Evolutionary conservation across 2,797 vertebrate species (phyloP).

Genomic region (Phrynocephalus guinanensis): DNA sequence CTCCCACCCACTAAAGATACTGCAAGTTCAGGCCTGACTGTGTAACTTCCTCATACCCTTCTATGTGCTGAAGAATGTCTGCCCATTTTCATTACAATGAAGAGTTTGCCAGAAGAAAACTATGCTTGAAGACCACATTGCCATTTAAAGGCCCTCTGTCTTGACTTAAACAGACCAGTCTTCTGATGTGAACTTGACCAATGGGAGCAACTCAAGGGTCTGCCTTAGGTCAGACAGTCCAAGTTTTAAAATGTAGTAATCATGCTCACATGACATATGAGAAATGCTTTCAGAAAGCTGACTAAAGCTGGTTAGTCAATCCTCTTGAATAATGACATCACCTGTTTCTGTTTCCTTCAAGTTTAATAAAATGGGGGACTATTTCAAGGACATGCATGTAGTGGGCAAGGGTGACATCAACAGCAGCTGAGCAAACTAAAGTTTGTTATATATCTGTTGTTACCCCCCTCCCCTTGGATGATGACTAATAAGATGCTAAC

Average conservation of each 20-base stretch:
- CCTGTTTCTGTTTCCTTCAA: slow-evolving; percentile 76
- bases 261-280: slow-evolving; percentile 75
- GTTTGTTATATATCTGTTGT: slow-evolving; percentile 66
- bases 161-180: slow-evolving; percentile 65
- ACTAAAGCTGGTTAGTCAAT: slow-evolving; percentile 76
- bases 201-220: slow-evolving; percentile 42
- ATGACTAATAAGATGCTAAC: slow-evolving; percentile 79
- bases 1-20: neutral
- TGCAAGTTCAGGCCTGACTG: slow-evolving; percentile 27
- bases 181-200: slow-evolving; percentile 66
- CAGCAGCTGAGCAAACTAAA: slow-evolving; percentile 83
- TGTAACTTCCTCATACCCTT: slow-evolving; percentile 25
- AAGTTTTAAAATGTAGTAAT: slow-evolving; percentile 73
- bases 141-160: slow-evolving; percentile 54
- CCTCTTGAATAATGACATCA: slow-evolving; percentile 77
- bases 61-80: slow-evolving; percentile 4
- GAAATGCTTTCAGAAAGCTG: slow-evolving; percentile 77
- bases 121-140: slow-evolving; percentile 35
- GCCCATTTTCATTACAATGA: slow-evolving; percentile 25
- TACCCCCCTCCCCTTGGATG: slow-evolving; percentile 46
- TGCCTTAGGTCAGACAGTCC: slow-evolving; percentile 68
- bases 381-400: slow-evolving; percentile 81
- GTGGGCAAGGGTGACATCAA: slow-evolving; percentile 79
- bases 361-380: slow-evolving; percentile 79
- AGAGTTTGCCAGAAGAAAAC: slow-evolving; percentile 38